Percentiles rank a stretch among this genome's conserved stretches.
phyloP scores from a whole-genome alignment of 2,888 invertebrate genomes.

The Phymatocera aterrima region DNA sequence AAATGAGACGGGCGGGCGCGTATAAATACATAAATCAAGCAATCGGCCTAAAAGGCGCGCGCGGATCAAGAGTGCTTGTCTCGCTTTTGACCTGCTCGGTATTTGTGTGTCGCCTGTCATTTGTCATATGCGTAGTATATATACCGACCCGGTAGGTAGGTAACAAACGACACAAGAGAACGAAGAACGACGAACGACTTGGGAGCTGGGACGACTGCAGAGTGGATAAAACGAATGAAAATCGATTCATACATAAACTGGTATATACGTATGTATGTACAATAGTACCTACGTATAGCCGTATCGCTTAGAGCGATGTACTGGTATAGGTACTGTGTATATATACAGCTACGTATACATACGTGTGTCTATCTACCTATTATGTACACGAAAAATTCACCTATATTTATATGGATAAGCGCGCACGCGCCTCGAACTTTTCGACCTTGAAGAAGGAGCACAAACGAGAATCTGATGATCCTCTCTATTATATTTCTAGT shows the following conservation, averaged over 20 bases:
- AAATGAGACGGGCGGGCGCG: conserved; percentile 52
- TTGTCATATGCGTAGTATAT: conserved; percentile 55
- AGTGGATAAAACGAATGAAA: conserved; percentile 40
- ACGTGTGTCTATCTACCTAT: background rate
- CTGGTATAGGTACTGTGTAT: no score
- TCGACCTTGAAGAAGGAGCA: conserved; percentile 19
- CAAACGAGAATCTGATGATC: conserved; percentile 41
- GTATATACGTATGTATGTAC: background rate
- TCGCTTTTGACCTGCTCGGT: conserved; percentile 62
- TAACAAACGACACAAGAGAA: conserved; percentile 22
- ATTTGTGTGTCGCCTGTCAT: conserved; percentile 66
- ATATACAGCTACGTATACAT: no score
- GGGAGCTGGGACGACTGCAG: conserved; percentile 3
- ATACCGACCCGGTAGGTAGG: no score
- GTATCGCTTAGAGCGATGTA: background rate
- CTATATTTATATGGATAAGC: background rate
- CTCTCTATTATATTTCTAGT: conserved; percentile 7
- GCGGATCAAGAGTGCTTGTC: conserved; percentile 49
- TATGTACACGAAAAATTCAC: no score
- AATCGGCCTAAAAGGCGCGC: conserved; percentile 70
- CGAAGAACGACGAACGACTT: conserved; percentile 6
- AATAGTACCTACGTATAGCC: background rate
- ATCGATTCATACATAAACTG: background rate
- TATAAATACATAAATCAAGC: conserved; percentile 72
- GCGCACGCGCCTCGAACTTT: background rate